Base-by-base conservation (phyloP, 2,113 vertebrate species). In the Lepus timidus region DNA sequence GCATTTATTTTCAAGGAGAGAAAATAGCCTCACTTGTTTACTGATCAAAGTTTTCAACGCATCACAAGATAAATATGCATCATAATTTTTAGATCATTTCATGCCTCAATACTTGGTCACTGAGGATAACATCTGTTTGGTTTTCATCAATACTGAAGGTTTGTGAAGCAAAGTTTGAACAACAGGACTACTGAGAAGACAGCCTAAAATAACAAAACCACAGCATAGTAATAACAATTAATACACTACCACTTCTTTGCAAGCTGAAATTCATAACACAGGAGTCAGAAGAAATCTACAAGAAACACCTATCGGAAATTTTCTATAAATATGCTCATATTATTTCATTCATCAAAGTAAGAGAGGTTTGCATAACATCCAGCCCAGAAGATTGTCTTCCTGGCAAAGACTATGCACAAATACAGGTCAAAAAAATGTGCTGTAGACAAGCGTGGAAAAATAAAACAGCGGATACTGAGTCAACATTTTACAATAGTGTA, bases 1-100 rank as follows among this genome's bases (percentile, higher is more conserved):
- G 39, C 4, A 52, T n/a, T 90, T 80, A 64, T 71, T 88, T 88
- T 90, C 52, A 93, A 90, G 13, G 61, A 82, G 0, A 89, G 25
- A 64, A 89, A 94, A 91, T 22, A 83, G 12, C 27, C 27, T 52
- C n/a, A 31, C 75, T n/a, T 67, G 16, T 61, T 83, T n/a, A 89
- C 12, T n/a, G 22, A 74, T 49, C n/a, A 64, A 36, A 84, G 17
- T 4, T 44, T 80, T 64, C 17, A 88, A 68, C 23, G 33, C 0
- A 7, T 11, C 20, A 39, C 23, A 90, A 96, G 64, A 85, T 36
- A 4, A 78, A 90, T 55, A 49, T 49, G 6, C n/a, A 14, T 39
- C 8, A 55, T 31, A 20, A 79, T 58, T 70, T 93, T 96, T 68
- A 74, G 14, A 33, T 71, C 12, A 75, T 62, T 65, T 82, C 10